A percentile compares a stretch with the other conserved stretches of the same genome.
These are phyloP conservation scores for Misgurnus anguillicaudatus DNA, from an alignment of 2,113 vertebrate species.

Conservation along the genomic window DNA sequence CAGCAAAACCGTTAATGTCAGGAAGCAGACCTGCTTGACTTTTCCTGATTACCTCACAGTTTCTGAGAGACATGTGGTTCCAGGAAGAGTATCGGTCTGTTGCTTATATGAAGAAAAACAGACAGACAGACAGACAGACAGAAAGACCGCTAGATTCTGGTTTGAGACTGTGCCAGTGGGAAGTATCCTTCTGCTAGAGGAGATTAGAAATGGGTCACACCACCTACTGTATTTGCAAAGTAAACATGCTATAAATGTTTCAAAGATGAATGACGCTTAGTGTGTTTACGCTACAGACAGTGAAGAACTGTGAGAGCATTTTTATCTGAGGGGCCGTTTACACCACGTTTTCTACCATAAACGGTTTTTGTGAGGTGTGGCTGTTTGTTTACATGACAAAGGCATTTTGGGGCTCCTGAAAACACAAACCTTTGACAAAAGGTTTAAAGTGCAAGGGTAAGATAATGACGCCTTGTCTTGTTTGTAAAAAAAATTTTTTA, in stretches of 20 bases:
- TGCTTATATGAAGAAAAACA: background rate
- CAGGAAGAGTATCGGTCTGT: slow-evolving; percentile 1
- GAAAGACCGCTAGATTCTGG: background rate
- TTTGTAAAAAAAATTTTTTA: too few species aligned
- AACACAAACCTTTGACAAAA: too few species aligned
- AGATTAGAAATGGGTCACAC: background rate
- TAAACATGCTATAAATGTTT: background rate
- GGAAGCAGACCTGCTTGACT: background rate
- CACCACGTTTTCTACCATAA: too few species aligned
- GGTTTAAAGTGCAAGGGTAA: too few species aligned
- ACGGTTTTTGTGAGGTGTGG: too few species aligned
- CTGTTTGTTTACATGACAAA: too few species aligned
- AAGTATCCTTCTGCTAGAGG: background rate
- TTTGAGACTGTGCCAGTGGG: slow-evolving; percentile 3
- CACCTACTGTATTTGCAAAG: slow-evolving; percentile 22
- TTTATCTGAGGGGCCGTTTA: background rate
- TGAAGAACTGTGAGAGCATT: background rate
- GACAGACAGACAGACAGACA: background rate
- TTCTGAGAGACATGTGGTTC: background rate
- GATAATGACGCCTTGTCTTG: too few species aligned
- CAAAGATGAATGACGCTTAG: background rate
- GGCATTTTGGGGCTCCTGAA: too few species aligned
- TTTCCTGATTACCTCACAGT: background rate
- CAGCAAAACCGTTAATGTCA: background rate
- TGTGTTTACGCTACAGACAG: background rate